Base-by-base conservation (phyloP, 1,140 invertebrate genomes). In the Pygmarrhopalites habei region DNA sequence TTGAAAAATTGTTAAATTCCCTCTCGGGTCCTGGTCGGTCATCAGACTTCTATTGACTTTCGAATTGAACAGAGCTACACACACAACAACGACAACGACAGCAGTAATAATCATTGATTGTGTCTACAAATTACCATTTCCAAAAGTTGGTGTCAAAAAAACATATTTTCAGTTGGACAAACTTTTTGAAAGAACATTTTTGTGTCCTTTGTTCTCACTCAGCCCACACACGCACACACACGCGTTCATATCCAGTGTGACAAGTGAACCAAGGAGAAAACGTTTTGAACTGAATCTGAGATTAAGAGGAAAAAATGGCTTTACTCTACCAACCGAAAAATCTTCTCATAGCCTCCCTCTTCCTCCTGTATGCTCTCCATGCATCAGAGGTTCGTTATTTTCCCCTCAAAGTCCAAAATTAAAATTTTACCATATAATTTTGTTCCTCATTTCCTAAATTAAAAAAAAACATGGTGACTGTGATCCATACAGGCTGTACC, bases 1-100 rank as follows among this genome's bases (percentile, higher is more conserved):
- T 52, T 7, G 5, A 26, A 23, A 52, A 46, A 52, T 52, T 52
- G 49, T 52, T 52, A 52, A 52, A 52, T 52, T 26, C 49, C 25
- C 49, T 15, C 3, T 5, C 25, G 25, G n/a, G 23, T 19, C 25
- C 2, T 26, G 10, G 23, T 7, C 25, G 7, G 10, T 52, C 25
- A 25, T 52, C 49, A 52, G 49, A 52, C 25, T 7, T 26, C 25
- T 26, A 52, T 26, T 26, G 28, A 26, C 23, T 29, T 52, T 52
- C 49, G 49, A 52, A 52, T 52, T 52, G 49, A 28, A 29, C 49
- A n/a, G 49, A 28, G 25, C 14, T 46, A 14, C 44, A 14, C 4
- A 46, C 15, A 21, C 4, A 3, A 46, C 4, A n/a, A 7, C 35
- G 10, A 39, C 35, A 7, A 39, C 35, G 7, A 29, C 4, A 19